Evolutionary conservation across 1,140 invertebrate species (phyloP), one percentile per base, ranked within the genome.

Genomic region (Papilio polyxenes): DNA sequence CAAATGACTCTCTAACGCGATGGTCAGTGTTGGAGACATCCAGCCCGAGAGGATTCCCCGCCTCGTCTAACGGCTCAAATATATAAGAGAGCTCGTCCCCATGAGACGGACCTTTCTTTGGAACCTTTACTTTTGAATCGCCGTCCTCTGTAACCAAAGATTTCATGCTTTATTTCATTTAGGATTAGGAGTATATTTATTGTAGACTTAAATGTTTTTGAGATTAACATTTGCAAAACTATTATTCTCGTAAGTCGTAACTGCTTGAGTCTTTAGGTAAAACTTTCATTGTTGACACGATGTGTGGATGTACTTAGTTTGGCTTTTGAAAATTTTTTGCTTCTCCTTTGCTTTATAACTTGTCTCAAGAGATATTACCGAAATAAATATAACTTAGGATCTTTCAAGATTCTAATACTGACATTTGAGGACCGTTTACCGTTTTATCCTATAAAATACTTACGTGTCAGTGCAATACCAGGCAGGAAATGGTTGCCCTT

Each of bases 11-110:
- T 13, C 95, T 92, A 5, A 97, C 96, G 85, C 95, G 91, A 37
- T 95, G 87, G 87, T 97, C 97, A 86, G 56, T 95, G 85, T 83
- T 94, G 86, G 83, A 92, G 8, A 92, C 89, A 3, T 88, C 87
- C 8, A 89, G 87, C 2, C 86, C 85, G 31, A 95, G 75, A 20
- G 95, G 91, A 51, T 95, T 95, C 0, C 96, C 96, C 48, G 95
- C 93, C 3, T 96, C 91, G 62, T 96, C 95, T 53, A 96, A 94
- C 3, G 95, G 94, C 84, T 96, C 95, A 85, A 97, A 97, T 83
- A 97, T 91, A 81, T 96, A 97, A 44, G 95, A 95, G 8, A 97
- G 88, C 85, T 97, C 96, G 86, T 97, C 96, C 2, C 96, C 96
- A 86, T 97, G 96, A 11, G 95, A 92, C 2, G 96, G 95, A 85